Percentiles rank a stretch among this genome's conserved stretches.
Evolutionary conservation across 92 coral and sea anemone species (phyloP).

Genomic region (Siderastrea siderea): DNA sequence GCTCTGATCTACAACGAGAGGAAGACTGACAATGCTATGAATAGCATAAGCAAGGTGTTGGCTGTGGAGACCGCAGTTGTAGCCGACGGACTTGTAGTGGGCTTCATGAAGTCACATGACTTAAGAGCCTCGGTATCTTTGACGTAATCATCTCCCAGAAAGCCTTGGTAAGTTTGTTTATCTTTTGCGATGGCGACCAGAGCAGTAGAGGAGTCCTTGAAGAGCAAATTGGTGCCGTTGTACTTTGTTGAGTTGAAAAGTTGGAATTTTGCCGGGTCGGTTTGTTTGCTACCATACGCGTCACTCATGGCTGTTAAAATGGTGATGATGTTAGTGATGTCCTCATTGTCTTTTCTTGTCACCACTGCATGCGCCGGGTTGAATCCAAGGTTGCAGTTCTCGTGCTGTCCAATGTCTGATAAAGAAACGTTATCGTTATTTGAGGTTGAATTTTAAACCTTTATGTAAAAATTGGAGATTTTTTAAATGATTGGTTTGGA

Average conservation of each 20-base stretch:
- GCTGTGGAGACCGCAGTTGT: neutral
- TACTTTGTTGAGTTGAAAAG: conserved; percentile 58
- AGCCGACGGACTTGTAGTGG: neutral
- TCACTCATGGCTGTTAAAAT: conserved; percentile 25
- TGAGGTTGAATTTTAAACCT: neutral
- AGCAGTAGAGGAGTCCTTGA: conserved; percentile 58
- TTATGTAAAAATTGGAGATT: neutral
- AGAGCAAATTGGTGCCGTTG: conserved; percentile 32
- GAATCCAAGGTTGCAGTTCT: conserved; percentile 39
- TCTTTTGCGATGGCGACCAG: conserved; percentile 12
- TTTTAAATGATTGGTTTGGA: too few relatives aligned
- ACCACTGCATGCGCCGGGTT: conserved; percentile 68
- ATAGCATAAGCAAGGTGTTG: neutral
- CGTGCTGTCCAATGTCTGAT: conserved; percentile 18
- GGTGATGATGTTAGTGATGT: neutral
- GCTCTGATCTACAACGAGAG: neutral
- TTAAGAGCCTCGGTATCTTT: conserved; percentile 2
- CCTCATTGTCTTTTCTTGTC: conserved; percentile 20
- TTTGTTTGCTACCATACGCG: conserved; percentile 20
- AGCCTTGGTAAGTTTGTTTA: conserved; percentile 21
- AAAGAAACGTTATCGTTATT: neutral
- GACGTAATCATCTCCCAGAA: conserved; percentile 39
- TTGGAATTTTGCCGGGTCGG: conserved; percentile 25
- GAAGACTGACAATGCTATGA: neutral
- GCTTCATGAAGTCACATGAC: neutral